Evolutionary conservation across 2,797 vertebrate genomes (phyloP).

Genomic region (Falco concolor): DNA sequence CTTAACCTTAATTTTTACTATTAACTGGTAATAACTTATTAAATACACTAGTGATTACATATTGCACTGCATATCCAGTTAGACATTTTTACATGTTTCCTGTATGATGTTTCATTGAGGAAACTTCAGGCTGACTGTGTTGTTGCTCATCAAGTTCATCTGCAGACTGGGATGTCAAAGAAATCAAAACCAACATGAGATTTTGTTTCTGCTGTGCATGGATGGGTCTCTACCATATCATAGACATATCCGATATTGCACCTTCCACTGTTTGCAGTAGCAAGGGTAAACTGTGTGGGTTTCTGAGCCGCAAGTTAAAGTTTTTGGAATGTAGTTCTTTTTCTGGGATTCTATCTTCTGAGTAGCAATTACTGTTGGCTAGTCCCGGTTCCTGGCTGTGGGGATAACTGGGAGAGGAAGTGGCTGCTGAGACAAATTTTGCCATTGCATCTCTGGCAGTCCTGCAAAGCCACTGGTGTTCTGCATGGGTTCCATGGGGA

Average conservation of each 20-base stretch:
- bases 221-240: neutral
- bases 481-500: neutral
- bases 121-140: neutral
- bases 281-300: rapidly evolving
- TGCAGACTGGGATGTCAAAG: neutral
- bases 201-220: neutral
- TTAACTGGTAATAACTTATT: neutral
- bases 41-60: neutral
- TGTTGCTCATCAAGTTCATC: neutral
- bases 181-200: neutral
- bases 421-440: neutral
- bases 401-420: neutral
- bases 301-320: neutral
- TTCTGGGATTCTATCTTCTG: neutral
- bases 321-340: neutral
- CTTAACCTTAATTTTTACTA: neutral
- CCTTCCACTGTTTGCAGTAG: neutral
- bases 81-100: neutral
- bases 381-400: neutral
- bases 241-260: neutral
- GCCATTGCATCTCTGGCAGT: rapidly evolving
- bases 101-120: neutral
- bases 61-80: neutral
- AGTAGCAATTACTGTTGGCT: neutral
- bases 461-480: neutral